Conservation (phyloP, 2,113 vertebrate species). For the Parus major region DNA sequence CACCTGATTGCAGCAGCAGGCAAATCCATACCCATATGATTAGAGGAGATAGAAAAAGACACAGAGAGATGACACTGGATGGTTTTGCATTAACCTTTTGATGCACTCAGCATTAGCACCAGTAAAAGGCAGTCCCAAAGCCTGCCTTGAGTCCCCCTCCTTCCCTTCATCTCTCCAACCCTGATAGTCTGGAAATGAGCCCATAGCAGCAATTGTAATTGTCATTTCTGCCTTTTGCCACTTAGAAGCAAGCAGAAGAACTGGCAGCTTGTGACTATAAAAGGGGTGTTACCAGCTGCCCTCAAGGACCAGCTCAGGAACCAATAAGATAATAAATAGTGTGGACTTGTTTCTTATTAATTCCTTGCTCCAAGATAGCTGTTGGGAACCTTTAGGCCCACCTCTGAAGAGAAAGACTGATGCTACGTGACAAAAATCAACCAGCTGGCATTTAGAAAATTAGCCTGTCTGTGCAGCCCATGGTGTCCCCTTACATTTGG, state of each 20-base stretch:
- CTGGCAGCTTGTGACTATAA: not conserved
- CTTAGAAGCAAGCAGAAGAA: not conserved
- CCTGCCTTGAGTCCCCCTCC: not conserved
- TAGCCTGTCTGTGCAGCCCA: not conserved
- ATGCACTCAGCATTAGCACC: not conserved
- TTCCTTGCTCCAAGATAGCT: not conserved
- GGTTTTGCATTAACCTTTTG: not conserved
- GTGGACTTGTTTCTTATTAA: not conserved
- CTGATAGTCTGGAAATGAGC: not conserved
- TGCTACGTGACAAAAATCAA: not conserved
- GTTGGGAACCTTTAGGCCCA: not conserved
- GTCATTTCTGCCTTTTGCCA: not conserved
- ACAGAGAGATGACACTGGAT: not conserved
- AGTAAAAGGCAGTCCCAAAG: not conserved
- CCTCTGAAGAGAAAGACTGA: not conserved
- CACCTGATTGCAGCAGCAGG: not conserved
- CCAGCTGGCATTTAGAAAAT: not conserved
- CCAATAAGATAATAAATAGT: not conserved
- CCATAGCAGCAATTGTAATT: not conserved
- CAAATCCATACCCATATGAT: accelerated
- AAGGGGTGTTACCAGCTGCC: not conserved
- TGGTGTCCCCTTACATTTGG: not conserved
- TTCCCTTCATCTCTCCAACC: not conserved
- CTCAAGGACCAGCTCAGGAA: not conserved
- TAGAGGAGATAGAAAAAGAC: not conserved